These are phyloP conservation scores for Silurus lanzhouensis DNA, from an alignment of 2,797 vertebrate genomes.

Conservation along the genomic window DNA sequence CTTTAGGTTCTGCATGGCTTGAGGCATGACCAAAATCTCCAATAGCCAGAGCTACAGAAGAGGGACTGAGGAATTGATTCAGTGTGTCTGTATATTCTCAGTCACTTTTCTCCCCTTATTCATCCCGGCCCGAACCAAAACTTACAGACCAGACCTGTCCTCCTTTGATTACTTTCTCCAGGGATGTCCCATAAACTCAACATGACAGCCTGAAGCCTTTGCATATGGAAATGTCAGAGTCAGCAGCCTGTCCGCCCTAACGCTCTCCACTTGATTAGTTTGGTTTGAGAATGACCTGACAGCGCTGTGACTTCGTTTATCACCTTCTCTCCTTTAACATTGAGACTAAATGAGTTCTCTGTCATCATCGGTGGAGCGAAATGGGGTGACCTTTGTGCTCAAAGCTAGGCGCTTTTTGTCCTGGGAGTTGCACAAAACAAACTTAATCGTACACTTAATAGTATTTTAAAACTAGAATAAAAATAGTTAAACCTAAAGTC, in stretches of 20 bases:
- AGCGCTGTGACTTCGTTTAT: constrained; percentile 26
- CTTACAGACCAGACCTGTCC: constrained; percentile 19
- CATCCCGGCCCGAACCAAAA: neutral
- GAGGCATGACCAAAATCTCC: neutral
- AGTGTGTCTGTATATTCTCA: constrained; percentile 1
- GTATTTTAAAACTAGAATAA: neutral
- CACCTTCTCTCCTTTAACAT: constrained; percentile 12
- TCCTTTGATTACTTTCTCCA: constrained; percentile 45
- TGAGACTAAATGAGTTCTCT: constrained; percentile 12
- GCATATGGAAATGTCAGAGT: constrained; percentile 66
- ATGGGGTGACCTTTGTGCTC: constrained; percentile 22
- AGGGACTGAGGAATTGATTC: neutral
- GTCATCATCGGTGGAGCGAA: neutral
- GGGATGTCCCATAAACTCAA: constrained; percentile 62
- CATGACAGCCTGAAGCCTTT: constrained; percentile 61
- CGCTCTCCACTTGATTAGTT: constrained; percentile 49
- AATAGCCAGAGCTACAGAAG: constrained; percentile 9
- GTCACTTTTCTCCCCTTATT: constrained; percentile 5
- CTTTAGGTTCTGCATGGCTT: neutral
- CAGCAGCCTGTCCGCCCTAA: constrained; percentile 65
- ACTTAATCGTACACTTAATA: neutral
- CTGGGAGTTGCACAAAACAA: neutral
- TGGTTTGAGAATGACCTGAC: constrained; percentile 32
- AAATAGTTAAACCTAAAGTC: neutral
- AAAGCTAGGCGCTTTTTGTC: neutral